A percentile compares a stretch with the other conserved stretches of the same genome.
phyloP scores from a whole-genome alignment of 2,113 vertebrate species.

The Ciconia boyciana region DNA sequence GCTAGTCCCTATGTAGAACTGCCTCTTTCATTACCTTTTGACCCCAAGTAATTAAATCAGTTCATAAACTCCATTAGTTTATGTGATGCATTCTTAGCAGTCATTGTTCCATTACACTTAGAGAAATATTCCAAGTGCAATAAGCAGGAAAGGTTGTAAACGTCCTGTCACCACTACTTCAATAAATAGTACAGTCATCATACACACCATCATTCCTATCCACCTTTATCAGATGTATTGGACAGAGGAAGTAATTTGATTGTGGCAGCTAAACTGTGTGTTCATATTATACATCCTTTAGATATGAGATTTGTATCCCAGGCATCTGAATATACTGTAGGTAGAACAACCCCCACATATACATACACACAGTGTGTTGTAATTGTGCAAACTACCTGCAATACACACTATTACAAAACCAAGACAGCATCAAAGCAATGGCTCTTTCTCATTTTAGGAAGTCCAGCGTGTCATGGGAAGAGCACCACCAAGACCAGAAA shows the following conservation, averaged over 20 bases:
- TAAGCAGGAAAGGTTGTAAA: not conserved
- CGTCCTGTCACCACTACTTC: not conserved
- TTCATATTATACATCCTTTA: not conserved
- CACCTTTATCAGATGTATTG: not conserved
- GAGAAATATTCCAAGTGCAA: not conserved
- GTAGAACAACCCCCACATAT: not conserved
- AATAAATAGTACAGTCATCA: not conserved
- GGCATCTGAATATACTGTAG: not conserved
- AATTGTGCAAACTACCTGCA: not conserved
- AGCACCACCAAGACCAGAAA: conserved; percentile 60
- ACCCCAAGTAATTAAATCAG: not conserved
- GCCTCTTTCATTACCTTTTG: not conserved
- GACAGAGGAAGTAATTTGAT: not conserved
- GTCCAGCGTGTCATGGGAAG: conserved; percentile 69
- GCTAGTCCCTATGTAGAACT: not conserved
- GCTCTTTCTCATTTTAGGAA: conserved; percentile 69
- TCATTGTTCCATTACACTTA: not conserved
- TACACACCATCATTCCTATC: not conserved
- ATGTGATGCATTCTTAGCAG: not conserved
- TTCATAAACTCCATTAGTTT: not conserved
- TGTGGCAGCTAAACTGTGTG: not conserved
- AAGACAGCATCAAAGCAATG: not conserved
- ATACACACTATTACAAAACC: not conserved
- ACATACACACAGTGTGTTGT: not conserved
- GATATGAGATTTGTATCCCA: not conserved